Evolutionary conservation across 2,888 invertebrate genomes (phyloP).

Genomic region (Mythimna albipuncta): DNA sequence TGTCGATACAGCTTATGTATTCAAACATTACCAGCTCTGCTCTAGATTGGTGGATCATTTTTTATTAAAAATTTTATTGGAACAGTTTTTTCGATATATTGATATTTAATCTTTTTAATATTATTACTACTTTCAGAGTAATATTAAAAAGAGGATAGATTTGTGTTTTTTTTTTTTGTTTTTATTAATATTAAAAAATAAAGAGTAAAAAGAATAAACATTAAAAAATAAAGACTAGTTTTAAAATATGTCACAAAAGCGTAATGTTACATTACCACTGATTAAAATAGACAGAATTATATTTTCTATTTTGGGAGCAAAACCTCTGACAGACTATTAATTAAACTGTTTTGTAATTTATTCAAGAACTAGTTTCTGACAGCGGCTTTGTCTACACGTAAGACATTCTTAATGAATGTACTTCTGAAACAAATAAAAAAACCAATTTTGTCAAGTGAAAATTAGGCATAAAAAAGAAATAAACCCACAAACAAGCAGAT

Average conservation of each 20-base stretch:
- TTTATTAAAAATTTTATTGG: background rate
- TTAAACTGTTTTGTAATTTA: too few relatives aligned
- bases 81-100: background rate
- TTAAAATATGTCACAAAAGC: too few relatives aligned
- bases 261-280: too few relatives aligned
- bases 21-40: background rate
- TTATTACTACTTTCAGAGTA: background rate
- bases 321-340: background rate
- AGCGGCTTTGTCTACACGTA: background rate
- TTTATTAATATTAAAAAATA: too few relatives aligned
- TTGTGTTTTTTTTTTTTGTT: too few relatives aligned
- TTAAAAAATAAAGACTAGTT: too few relatives aligned
- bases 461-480: background rate
- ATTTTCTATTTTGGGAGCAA: too few relatives aligned
- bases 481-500: background rate
- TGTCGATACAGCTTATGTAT: slow-evolving; percentile 5
- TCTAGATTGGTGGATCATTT: background rate
- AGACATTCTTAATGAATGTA: background rate
- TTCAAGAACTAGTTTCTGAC: background rate
- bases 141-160: too few relatives aligned
- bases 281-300: too few relatives aligned
- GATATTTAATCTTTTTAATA: background rate
- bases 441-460: background rate
- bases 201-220: too few relatives aligned
- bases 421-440: background rate